These are phyloP conservation scores for Sesamia nonagrioides DNA, from an alignment of 1,140 invertebrate species.

Conservation along the genomic window DNA sequence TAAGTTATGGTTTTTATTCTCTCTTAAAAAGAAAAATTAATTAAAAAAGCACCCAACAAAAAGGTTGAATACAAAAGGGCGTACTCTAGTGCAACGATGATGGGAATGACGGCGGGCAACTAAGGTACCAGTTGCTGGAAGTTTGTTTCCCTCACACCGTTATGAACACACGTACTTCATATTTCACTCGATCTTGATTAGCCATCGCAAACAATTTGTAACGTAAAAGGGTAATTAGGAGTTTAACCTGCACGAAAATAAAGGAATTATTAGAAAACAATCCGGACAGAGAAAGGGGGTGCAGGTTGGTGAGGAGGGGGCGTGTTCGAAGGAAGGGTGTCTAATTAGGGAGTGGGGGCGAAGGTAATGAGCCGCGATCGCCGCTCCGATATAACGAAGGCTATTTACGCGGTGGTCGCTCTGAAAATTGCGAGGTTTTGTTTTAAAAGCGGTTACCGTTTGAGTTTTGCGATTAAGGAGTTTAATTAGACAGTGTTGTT, in stretches of 20 bases:
- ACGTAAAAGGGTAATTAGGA: slow-evolving; percentile 72
- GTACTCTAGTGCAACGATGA: slow-evolving; percentile 30
- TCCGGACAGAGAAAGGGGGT: slow-evolving; percentile 61
- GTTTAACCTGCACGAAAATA: slow-evolving; percentile 78
- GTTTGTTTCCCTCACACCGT: slow-evolving; percentile 34
- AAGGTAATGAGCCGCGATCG: slow-evolving; percentile 87
- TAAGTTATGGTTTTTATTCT: slow-evolving; percentile 23
- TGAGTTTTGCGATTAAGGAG: slow-evolving; percentile 87
- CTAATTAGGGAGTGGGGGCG: slow-evolving; percentile 84
- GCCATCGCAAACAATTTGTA: slow-evolving; percentile 60
- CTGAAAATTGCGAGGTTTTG: slow-evolving; percentile 85
- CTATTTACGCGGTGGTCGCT: slow-evolving; percentile 86
- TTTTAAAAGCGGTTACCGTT: slow-evolving; percentile 87
- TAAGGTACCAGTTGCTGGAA: slow-evolving; percentile 24
- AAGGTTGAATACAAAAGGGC: slow-evolving; percentile 12
- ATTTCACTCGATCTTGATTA: slow-evolving; percentile 52
- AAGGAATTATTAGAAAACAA: slow-evolving; percentile 87
- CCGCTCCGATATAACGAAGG: slow-evolving; percentile 84
- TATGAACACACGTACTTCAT: slow-evolving; percentile 44
- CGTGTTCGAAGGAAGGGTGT: slow-evolving; percentile 73
- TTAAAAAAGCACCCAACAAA: slow-evolving; percentile 26
- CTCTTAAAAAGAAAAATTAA: slow-evolving; percentile 36
- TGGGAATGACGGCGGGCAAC: slow-evolving; percentile 12
- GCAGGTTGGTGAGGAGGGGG: slow-evolving; percentile 56
- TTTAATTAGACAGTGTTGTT: slow-evolving; percentile 87